Percentiles rank a stretch among this genome's conserved stretches.
phyloP scores from a whole-genome alignment of 2,888 invertebrate genomes.

The Orgyia antiqua region DNA sequence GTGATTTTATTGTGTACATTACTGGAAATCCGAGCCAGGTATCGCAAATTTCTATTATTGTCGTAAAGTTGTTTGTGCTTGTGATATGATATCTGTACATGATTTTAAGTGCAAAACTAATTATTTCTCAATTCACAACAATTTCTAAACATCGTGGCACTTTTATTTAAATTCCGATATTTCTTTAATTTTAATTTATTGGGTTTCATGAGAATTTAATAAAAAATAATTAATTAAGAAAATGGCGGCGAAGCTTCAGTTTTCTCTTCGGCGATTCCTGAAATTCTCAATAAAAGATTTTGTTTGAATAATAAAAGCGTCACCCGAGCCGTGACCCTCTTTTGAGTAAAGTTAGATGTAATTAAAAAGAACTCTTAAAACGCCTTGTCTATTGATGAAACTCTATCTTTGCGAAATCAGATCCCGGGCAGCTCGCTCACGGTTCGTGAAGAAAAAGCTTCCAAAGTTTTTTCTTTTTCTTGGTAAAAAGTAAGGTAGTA shows the following conservation, averaged over 20 bases:
- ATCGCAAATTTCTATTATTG: no score
- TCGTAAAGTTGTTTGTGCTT: no score
- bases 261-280: conserved; percentile 20
- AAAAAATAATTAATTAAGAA: conserved; percentile 15
- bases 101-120: no score
- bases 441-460: conserved; percentile 40
- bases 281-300: conserved; percentile 26
- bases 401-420: conserved; percentile 70
- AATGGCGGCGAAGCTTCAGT: conserved; percentile 7
- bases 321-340: conserved; percentile 49
- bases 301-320: conserved; percentile 31
- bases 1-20: no score
- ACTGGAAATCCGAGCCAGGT: no score
- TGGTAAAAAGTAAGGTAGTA: conserved; percentile 46
- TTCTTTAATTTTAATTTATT: no score
- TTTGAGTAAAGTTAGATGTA: conserved; percentile 45
- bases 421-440: conserved; percentile 46
- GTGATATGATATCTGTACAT: no score
- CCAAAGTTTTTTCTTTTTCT: conserved; percentile 42
- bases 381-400: conserved; percentile 57
- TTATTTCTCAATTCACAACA: no score
- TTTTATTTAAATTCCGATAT: no score
- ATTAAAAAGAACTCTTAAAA: conserved; percentile 71
- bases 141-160: no score
- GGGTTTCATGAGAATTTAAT: conserved; percentile 15